Base-by-base conservation (phyloP, 2,113 vertebrate species). In the Lycocorax pyrrhopterus region DNA sequence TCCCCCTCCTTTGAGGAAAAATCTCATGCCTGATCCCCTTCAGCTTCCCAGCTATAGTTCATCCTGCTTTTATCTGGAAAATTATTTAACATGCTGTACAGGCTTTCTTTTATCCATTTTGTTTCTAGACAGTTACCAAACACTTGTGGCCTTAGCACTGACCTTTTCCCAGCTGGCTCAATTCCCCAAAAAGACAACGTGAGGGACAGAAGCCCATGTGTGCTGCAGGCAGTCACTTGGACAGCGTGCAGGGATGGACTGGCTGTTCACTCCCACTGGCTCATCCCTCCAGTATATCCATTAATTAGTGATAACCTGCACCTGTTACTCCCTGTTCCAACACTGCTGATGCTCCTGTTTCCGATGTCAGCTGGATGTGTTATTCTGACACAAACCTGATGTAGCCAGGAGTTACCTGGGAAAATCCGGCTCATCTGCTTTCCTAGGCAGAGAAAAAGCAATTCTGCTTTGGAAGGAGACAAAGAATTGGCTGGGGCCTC, bases 211-310 rank as follows among this genome's bases (percentile, higher is more conserved):
- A 18, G 10, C 5, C 13, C 29, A 7, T 2, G 11, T 0, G 1
- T 53, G 64, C 67, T 33, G 17, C 5, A 3, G n/a, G 51, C 32
- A 22, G 37, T 13, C 21, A 29, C 68, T 5, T 21, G 43, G 46
- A 9, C 33, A 17, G 32, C 13, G 2, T 8, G 32, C 25, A 39
- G 44, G 39, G 21, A 13, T 1, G 5, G 14, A 22, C 30, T 20
- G 26, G 39, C 51, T 53, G 3, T 6, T 49, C 49, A 8, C 37
- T 13, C 30, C 39, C 56, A 14, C 51, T 26, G n/a, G 26, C 52
- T 12, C 29, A 5, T 6, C 35, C 18, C 46, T 66, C 12, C 21
- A 6, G 20, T 2, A 9, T 8, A 7, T 44, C n/a, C 0, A 0
- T 52, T 62, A 41, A 25, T 35, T 9, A 13, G 12, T 3, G 20